These are phyloP conservation scores for Phortica variegata DNA, from an alignment of 1,140 invertebrate species.

Conservation along the genomic window DNA sequence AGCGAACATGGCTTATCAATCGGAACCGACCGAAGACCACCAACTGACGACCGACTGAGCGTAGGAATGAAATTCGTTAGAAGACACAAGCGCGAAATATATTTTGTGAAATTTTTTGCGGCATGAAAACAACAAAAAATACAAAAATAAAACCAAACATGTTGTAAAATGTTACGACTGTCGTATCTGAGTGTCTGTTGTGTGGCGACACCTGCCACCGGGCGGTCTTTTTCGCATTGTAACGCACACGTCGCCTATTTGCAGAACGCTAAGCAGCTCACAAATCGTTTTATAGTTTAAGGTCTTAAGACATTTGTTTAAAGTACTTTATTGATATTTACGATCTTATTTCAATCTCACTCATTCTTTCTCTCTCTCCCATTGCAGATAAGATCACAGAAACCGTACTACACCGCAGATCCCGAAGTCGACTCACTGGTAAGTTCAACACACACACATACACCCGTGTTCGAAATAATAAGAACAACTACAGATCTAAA, in stretches of 20 bases:
- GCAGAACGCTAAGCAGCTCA: too few species aligned
- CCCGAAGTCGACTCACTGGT: conserved; percentile 97
- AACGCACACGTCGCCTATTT: too few species aligned
- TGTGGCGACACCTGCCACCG: conserved; percentile 18
- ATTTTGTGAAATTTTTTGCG: too few species aligned
- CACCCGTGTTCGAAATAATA: neutral
- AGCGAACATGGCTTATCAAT: too few species aligned
- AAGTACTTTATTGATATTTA: conserved; percentile 8
- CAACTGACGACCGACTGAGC: too few species aligned
- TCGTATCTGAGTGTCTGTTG: neutral
- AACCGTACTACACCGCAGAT: conserved; percentile 96
- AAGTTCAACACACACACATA: conserved; percentile 62
- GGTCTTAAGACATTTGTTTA: conserved; percentile 11
- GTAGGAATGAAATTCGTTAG: too few species aligned
- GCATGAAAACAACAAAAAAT: neutral
- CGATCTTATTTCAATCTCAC: conserved; percentile 6
- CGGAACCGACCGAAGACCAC: too few species aligned
- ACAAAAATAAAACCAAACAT: neutral
- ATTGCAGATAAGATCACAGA: conserved; percentile 95
- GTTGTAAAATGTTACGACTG: neutral
- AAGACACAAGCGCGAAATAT: too few species aligned
- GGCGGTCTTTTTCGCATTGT: conserved; percentile 15
- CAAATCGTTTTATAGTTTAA: too few species aligned
- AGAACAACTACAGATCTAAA: conserved; percentile 1
- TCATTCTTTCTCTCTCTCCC: conserved; percentile 58